These are phyloP conservation scores for Pogonophryne albipinna DNA, from an alignment of 2,797 vertebrate genomes.

Conservation along the genomic window DNA sequence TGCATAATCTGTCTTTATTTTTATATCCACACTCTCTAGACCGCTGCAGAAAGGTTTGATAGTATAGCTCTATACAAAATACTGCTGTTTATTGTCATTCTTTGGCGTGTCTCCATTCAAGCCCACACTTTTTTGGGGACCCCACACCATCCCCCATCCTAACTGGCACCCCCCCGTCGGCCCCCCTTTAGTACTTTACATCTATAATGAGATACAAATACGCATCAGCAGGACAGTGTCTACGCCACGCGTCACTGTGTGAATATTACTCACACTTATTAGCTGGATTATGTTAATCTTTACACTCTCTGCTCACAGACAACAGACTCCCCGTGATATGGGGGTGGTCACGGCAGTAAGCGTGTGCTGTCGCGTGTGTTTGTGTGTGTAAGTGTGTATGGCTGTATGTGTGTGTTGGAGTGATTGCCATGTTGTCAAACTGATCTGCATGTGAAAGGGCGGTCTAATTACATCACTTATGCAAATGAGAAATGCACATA, in stretches of 20 bases:
- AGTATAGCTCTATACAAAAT: slow-evolving; percentile 37
- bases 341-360: slow-evolving; percentile 78
- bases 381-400: slow-evolving; percentile 43
- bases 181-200: slow-evolving; percentile 78
- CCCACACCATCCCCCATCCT: slow-evolving; percentile 59
- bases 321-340: slow-evolving; percentile 82
- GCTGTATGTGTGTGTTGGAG: slow-evolving; percentile 65
- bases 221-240: slow-evolving; percentile 88
- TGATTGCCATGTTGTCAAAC: slow-evolving; percentile 84
- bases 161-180: slow-evolving; percentile 24
- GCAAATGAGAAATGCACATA: slow-evolving; percentile 71
- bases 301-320: slow-evolving; percentile 86
- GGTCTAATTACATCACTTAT: slow-evolving; percentile 85
- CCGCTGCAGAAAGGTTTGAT: slow-evolving; percentile 21
- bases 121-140: slow-evolving; percentile 54
- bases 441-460: slow-evolving; percentile 83
- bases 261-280: slow-evolving; percentile 89
- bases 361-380: slow-evolving; percentile 62
- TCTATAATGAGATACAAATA: slow-evolving; percentile 90
- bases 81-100: slow-evolving; percentile 50
- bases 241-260: slow-evolving; percentile 86
- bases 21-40: slow-evolving; percentile 12
- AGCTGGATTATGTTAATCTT: slow-evolving; percentile 91
- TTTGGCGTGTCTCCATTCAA: slow-evolving; percentile 41
- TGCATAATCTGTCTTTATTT: slow-evolving; percentile 36